A percentile compares a stretch with the other conserved stretches of the same genome.
These are phyloP conservation scores for Pachyuromys duprasi DNA, from an alignment of 2,797 vertebrate genomes.

Conservation along the genomic window DNA sequence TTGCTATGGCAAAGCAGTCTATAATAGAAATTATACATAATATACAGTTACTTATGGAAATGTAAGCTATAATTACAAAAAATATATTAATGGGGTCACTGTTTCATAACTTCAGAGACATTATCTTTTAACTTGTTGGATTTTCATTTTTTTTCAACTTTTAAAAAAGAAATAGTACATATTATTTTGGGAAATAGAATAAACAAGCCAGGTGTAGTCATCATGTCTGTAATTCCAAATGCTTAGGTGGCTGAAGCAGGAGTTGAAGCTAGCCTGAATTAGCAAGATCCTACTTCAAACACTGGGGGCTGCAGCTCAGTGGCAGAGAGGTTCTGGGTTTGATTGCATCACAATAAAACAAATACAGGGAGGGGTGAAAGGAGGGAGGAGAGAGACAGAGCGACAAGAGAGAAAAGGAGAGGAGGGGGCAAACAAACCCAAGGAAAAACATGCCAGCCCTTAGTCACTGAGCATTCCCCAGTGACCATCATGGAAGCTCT, in stretches of 20 bases:
- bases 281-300: background rate
- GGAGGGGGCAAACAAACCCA: background rate
- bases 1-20: background rate
- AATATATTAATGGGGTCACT: background rate
- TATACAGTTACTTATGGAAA: background rate
- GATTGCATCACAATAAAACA: background rate
- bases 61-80: background rate
- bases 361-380: background rate
- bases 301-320: background rate
- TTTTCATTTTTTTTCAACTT: background rate
- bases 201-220: background rate
- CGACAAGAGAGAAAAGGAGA: background rate
- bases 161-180: background rate
- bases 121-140: background rate
- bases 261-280: background rate
- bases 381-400: background rate
- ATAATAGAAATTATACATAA: background rate
- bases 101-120: background rate
- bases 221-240: background rate
- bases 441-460: too few relatives aligned
- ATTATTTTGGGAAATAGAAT: background rate
- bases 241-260: background rate
- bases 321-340: background rate
- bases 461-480: accelerated
- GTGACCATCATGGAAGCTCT: accelerated